Evolutionary conservation across 2,113 vertebrate species (phyloP), one percentile per base, ranked within the genome.

Genomic region (Malaclemys terrapin): DNA sequence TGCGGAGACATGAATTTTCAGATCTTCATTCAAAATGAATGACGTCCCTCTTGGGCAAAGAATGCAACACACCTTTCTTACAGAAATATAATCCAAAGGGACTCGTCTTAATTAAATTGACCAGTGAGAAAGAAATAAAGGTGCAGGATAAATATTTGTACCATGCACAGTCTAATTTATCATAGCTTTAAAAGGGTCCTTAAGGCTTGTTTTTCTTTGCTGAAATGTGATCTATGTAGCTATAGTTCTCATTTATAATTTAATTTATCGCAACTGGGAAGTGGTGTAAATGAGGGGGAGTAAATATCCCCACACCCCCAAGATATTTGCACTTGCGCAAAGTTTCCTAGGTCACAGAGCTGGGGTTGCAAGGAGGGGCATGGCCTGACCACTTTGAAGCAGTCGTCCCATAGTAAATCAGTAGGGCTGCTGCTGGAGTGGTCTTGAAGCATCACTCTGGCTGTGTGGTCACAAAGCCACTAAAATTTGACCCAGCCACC

Each of bases 241-340:
- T 97, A 92, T 96, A 94, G 85, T 88, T 96, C 93, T 97, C 94
- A 88, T 97, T 98, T 98, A 96, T 98, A 97, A 98, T 98, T 96
- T 95, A 97, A 95, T 93, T 97, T 83, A 45, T 20, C 13, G 5
- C 82, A n/a, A 49, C 6, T 87, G 86, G 80, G 79, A 13, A 69
- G 29, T 69, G 31, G 29, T 16, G 16, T 4, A 17, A 17, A 19
- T 69, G 35, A 13, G 14, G 31, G 62, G 62, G 62, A 65, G 31
- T 69, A 69, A 69, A 69, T 69, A 16, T 19, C 16, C 3, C 16
- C 31, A 8, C 35, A n/a, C 16, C 62, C 31, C 16, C 8, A n/a
- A 69, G 62, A 69, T 69, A n/a, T 69, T n/a, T 69, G 62, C 16
- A n/a, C 35, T 69, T 35, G 16, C 3, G 8, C 16, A 9, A 69